These are phyloP conservation scores for Bombus breviceps DNA, from an alignment of 1,140 invertebrate species.

Conservation along the genomic window DNA sequence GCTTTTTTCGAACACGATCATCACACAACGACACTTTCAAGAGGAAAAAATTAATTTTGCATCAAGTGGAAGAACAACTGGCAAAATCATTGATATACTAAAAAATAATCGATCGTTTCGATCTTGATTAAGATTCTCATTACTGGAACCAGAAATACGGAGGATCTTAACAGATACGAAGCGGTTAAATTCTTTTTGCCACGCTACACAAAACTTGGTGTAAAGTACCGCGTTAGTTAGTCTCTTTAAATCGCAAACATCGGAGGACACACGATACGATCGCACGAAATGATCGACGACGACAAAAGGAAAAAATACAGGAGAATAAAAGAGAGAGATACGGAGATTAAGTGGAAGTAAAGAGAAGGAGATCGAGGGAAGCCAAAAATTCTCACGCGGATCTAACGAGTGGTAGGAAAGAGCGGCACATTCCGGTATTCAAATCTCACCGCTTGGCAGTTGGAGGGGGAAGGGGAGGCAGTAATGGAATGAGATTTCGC, in stretches of 20 bases:
- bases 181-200: no score
- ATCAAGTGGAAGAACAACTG: no score
- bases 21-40: neutral
- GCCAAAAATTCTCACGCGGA: conserved; percentile 63
- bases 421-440: conserved; percentile 54
- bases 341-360: neutral
- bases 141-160: neutral
- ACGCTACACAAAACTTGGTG: no score
- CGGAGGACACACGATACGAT: neutral
- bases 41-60: neutral
- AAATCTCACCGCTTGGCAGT: conserved; percentile 23
- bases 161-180: no score
- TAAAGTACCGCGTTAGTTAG: neutral
- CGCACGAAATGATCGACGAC: conserved; percentile 40
- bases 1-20: neutral
- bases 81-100: neutral
- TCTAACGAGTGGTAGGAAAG: conserved; percentile 65
- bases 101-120: no score
- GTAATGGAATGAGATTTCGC: conserved; percentile 73
- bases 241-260: neutral
- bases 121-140: neutral
- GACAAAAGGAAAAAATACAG: neutral
- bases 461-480: conserved; percentile 14
- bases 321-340: no score
- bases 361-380: neutral